phyloP scores from a whole-genome alignment of 2,797 vertebrate genomes.

The Phrynocephalus forsythii region DNA sequence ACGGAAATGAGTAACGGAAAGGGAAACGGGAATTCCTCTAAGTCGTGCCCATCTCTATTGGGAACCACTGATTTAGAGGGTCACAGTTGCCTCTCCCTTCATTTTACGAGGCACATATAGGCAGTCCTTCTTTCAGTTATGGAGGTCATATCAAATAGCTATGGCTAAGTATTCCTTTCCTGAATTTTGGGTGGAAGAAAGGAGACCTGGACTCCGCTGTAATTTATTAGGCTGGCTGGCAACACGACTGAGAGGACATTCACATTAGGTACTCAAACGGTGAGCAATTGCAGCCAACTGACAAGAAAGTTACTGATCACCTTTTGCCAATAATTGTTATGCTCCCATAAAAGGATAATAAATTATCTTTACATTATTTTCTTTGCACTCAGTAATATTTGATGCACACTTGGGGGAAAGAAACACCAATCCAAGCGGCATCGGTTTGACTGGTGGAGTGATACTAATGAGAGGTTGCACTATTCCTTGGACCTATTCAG shows the following conservation, averaged over 20 bases:
- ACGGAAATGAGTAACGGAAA: too few species aligned
- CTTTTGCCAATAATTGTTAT: slow-evolving; percentile 69
- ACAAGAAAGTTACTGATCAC: slow-evolving; percentile 76
- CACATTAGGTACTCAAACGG: slow-evolving; percentile 61
- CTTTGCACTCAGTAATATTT: slow-evolving; percentile 76
- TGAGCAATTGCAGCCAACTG: slow-evolving; percentile 50
- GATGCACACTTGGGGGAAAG: slow-evolving; percentile 74
- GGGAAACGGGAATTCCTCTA: too few species aligned
- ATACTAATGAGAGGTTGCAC: slow-evolving; percentile 71
- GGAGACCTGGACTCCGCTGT: slow-evolving; percentile 47
- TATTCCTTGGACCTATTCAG: slow-evolving; percentile 51
- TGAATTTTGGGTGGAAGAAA: background rate
- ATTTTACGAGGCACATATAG: background rate
- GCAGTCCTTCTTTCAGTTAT: slow-evolving; percentile 35
- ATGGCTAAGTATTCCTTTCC: slow-evolving; percentile 39
- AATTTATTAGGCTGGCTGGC: slow-evolving; percentile 54
- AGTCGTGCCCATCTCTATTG: too few species aligned
- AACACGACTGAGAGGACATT: slow-evolving; percentile 45
- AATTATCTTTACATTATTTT: slow-evolving; percentile 81
- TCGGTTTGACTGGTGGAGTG: slow-evolving; percentile 35
- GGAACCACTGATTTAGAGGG: background rate
- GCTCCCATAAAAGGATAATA: slow-evolving; percentile 70
- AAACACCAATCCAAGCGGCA: background rate
- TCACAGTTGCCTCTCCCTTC: background rate
- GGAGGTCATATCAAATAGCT: slow-evolving; percentile 57